A percentile compares a stretch with the other conserved stretches of the same genome.
Conservation (phyloP, 2,113 vertebrate genomes). For the Uropsilus gracilis region DNA sequence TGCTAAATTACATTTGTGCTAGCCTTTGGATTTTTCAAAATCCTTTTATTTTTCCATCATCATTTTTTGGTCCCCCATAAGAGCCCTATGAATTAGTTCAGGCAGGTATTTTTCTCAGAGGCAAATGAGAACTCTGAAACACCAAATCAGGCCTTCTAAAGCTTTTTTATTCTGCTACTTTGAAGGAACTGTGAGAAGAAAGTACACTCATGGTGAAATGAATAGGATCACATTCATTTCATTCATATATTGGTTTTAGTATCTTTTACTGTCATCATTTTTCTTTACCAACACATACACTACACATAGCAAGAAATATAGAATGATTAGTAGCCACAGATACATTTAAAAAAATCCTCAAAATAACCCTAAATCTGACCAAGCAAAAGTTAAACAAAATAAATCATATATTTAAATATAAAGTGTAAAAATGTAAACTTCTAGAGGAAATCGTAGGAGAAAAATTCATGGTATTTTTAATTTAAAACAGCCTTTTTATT, state of each 20-base stretch:
- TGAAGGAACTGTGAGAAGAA: background rate
- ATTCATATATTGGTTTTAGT: background rate
- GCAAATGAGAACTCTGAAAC: background rate
- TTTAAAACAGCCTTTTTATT: too few species aligned
- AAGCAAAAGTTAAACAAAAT: conserved; percentile 7
- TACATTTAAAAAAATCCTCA: background rate
- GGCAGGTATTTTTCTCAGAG: background rate
- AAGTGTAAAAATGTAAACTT: background rate
- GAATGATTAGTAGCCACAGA: background rate
- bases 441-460: background rate
- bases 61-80: conserved; percentile 19
- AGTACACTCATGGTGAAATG: background rate
- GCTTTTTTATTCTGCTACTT: background rate
- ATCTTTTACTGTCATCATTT: background rate
- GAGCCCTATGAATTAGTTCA: background rate
- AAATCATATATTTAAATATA: background rate
- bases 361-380: background rate
- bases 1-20: conserved; percentile 33
- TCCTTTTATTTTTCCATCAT: conserved; percentile 57
- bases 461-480: too few species aligned
- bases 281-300: accelerated
- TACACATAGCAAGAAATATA: background rate
- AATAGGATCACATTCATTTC: background rate
- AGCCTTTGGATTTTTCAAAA: conserved; percentile 28
- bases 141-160: background rate